Evolutionary conservation across 2,888 invertebrate genomes (phyloP).

Genomic region (Loripinus fragilis): DNA sequence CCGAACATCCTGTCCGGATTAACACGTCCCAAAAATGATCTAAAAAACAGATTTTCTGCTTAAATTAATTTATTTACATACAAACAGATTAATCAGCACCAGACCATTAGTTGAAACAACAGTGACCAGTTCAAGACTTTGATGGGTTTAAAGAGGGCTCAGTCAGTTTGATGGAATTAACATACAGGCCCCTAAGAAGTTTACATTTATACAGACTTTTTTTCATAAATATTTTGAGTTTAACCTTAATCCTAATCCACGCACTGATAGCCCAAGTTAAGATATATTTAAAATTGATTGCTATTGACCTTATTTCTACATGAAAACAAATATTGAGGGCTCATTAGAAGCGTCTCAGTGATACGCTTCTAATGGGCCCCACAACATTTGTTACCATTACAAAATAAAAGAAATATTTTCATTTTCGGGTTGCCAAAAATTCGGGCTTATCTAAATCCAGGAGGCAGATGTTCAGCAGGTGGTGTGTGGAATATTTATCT

Average conservation of each 20-base stretch:
- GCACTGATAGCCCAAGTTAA: too few relatives aligned
- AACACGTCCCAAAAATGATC: neutral
- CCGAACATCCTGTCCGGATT: neutral
- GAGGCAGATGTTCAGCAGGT: slow-evolving; percentile 12
- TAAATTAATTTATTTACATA: neutral
- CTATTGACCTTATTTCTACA: too few relatives aligned
- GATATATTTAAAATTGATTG: too few relatives aligned
- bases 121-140: neutral
- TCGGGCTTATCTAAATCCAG: too few relatives aligned
- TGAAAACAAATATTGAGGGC: too few relatives aligned
- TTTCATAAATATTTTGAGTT: neutral
- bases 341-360: too few relatives aligned
- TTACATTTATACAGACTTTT: neutral
- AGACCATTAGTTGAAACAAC: slow-evolving; percentile 15
- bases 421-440: too few relatives aligned
- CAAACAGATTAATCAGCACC: slow-evolving; percentile 5
- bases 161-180: neutral
- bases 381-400: too few relatives aligned
- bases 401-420: too few relatives aligned
- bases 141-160: neutral
- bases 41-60: slow-evolving; percentile 3
- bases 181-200: neutral
- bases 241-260: neutral
- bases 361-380: too few relatives aligned
- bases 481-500: neutral